Evolutionary conservation across 2,113 vertebrate genomes (phyloP).

Genomic region (Perccottus glenii): DNA sequence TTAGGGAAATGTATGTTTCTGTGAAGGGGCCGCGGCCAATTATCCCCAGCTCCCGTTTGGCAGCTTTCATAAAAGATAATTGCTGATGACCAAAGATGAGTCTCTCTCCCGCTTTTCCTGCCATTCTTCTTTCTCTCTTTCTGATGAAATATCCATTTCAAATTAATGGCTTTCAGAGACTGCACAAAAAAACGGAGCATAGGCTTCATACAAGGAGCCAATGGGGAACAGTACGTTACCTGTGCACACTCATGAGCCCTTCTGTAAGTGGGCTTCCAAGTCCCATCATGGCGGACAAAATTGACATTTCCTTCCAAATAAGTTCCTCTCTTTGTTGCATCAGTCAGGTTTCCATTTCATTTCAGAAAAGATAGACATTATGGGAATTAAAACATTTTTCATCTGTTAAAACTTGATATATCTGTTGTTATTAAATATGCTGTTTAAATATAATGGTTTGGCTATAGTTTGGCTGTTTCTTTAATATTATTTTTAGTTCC

Average conservation of each 20-base stretch:
- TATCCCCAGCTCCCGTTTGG: conserved; percentile 73
- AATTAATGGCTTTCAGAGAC: conserved; percentile 59
- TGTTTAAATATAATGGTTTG: too few species aligned
- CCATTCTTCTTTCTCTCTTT: conserved; percentile 38
- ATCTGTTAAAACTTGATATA: too few species aligned
- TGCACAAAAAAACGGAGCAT: conserved; percentile 11
- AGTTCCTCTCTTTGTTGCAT: background rate
- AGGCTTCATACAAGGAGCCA: background rate
- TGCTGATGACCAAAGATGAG: conserved; percentile 75
- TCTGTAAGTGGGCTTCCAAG: background rate
- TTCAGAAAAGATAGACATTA: too few species aligned
- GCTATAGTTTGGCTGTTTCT: too few species aligned
- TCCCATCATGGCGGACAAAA: background rate
- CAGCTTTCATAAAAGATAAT: conserved; percentile 80
- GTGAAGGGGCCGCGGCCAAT: conserved; percentile 71
- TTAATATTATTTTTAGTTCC: too few species aligned
- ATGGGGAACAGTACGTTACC: conserved; percentile 11
- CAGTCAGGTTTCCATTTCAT: too few species aligned
- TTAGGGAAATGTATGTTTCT: conserved; percentile 81
- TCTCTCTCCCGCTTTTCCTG: conserved; percentile 16
- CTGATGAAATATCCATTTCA: conserved; percentile 64
- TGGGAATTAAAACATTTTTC: too few species aligned
- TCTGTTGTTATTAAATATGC: too few species aligned
- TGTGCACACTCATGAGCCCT: background rate
- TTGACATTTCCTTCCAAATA: too few species aligned